These are phyloP conservation scores for Shargacucullia verbasci DNA, from an alignment of 2,888 invertebrate genomes.

Conservation along the genomic window DNA sequence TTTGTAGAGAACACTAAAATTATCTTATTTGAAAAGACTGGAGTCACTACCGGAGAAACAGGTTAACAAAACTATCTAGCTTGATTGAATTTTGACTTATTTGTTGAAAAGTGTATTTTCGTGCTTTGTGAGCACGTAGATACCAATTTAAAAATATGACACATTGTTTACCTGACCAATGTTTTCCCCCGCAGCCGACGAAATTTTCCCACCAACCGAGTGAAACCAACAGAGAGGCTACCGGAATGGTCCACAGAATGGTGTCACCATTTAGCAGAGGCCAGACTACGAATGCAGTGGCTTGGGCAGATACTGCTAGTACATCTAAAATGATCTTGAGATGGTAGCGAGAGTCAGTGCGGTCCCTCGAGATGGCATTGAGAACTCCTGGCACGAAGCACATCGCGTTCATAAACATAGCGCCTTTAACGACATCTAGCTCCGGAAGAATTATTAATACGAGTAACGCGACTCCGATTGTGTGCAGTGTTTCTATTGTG, in stretches of 20 bases:
- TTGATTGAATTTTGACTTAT: too few species aligned
- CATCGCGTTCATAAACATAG: slow-evolving; percentile 95
- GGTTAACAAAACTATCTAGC: slow-evolving; percentile 1
- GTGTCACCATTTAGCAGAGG: slow-evolving; percentile 87
- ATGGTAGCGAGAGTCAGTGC: slow-evolving; percentile 70
- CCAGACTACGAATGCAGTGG: slow-evolving; percentile 92
- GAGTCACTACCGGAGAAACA: too few species aligned
- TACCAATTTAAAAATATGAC: not conserved
- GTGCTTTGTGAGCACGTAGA: not conserved
- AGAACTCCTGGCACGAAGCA: slow-evolving; percentile 94
- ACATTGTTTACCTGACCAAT: slow-evolving; percentile 68
- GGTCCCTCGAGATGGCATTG: slow-evolving; percentile 87
- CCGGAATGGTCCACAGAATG: slow-evolving; percentile 90
- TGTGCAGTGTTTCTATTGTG: slow-evolving; percentile 93
- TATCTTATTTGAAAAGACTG: too few species aligned
- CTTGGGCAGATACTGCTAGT: slow-evolving; percentile 90
- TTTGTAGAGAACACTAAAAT: too few species aligned
- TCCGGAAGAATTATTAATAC: slow-evolving; percentile 93
- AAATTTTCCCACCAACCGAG: slow-evolving; percentile 96
- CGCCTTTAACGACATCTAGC: slow-evolving; percentile 94
- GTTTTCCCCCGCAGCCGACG: slow-evolving; percentile 79
- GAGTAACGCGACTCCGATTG: slow-evolving; percentile 93
- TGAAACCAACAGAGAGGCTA: slow-evolving; percentile 91
- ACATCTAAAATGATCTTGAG: slow-evolving; percentile 87
- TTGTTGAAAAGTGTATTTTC: too few species aligned